Evolutionary conservation across 2,797 vertebrate genomes (phyloP), one percentile per base, ranked within the genome.

Genomic region (Eutrigla gurnardus): DNA sequence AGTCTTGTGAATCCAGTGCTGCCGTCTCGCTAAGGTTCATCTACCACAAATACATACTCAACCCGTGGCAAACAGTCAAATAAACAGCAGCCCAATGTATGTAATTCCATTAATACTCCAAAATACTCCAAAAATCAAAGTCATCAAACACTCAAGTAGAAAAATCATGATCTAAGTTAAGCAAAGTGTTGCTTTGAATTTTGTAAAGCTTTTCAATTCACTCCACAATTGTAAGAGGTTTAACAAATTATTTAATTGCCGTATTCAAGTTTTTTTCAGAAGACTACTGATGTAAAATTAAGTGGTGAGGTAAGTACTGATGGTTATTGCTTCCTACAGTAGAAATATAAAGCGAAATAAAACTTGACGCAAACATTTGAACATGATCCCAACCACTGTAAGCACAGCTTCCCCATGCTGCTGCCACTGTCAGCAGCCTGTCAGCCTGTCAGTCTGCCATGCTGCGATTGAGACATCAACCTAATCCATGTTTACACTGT

Each of bases 401-500:
- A 1, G 13, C 72, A 65, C 71, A 47, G 80, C 64, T 60, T 40
- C 6, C 37, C 59, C 9, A 10, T 66, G 80, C 52, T 63, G 70
- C 76, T 55, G 73, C 80, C 66, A 7, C 84, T 87, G 84, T 91
- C 87, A 86, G 78, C 82, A 18, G 86, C 85, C 80, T 86, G 88
- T 77, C 25, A 25, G 25, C 25, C 79, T 87, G 88, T 90, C 93
- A 93, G 80, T 70, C 91, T 95, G 93, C 91, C 93, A 93, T 75
- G 73, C 74, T 81, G 83, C 90, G 94, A 96, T 95, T 94, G 94
- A 95, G 93, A 94, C 93, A 88, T 96, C 95, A 94, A 92, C 85
- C 88, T 94, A 94, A 95, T 95, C 94, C 93, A 89, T 95, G 95
- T 95, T 94, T 94, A 93, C 94, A 93, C 92, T 93, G 91, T 93